These are phyloP conservation scores for Chloebia gouldiae DNA, from an alignment of 2,113 vertebrate genomes.

Conservation along the genomic window DNA sequence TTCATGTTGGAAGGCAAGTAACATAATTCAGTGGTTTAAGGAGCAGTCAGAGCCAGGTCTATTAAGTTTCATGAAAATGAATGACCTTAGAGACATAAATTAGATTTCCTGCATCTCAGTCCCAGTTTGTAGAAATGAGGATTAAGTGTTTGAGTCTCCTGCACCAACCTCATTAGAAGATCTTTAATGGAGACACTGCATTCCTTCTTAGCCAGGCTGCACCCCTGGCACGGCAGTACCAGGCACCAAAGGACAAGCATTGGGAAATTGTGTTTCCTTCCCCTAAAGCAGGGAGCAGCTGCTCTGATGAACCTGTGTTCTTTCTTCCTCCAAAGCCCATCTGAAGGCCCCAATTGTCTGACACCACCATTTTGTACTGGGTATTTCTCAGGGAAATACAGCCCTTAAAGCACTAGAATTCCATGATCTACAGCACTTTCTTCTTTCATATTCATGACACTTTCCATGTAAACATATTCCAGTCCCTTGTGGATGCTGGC, in stretches of 20 bases:
- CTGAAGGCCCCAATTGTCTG: background rate
- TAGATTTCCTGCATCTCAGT: conserved; percentile 45
- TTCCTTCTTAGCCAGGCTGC: background rate
- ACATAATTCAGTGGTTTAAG: conserved; percentile 44
- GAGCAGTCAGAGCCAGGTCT: conserved; percentile 40
- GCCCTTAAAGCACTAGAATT: background rate
- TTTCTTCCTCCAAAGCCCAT: background rate
- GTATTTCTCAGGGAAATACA: background rate
- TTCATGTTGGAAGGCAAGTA: background rate
- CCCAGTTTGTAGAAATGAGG: conserved; percentile 42
- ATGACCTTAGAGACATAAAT: conserved; percentile 57
- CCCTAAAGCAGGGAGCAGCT: background rate
- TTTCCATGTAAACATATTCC: background rate
- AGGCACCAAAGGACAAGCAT: background rate
- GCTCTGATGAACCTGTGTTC: background rate
- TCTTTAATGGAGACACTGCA: background rate
- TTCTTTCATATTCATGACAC: background rate
- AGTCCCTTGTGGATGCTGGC: background rate
- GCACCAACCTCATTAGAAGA: background rate
- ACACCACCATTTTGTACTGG: background rate
- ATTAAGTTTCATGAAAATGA: conserved; percentile 54
- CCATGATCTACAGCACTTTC: background rate
- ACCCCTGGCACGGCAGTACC: background rate
- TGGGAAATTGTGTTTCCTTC: background rate
- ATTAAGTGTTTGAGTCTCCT: conserved; percentile 49